Conservation (phyloP, 2,113 vertebrate species). For the Heterotis niloticus region DNA sequence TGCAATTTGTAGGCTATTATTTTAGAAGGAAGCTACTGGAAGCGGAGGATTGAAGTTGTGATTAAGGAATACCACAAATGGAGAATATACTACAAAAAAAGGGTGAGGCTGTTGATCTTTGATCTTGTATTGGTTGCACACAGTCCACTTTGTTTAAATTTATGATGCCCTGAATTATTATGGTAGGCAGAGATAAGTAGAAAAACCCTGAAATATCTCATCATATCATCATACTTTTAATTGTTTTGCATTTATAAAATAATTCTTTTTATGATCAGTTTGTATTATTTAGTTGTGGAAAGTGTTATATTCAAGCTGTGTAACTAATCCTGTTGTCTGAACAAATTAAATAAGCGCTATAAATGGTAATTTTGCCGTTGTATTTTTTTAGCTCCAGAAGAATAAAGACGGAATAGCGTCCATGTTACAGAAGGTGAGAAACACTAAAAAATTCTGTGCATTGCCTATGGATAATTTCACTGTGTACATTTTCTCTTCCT, state of each 20-base stretch:
- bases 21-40: conserved; percentile 97
- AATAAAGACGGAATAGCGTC: conserved; percentile 64
- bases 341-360: not conserved
- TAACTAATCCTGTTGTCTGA: not conserved
- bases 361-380: conserved; percentile 9
- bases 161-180: no score
- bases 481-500: no score
- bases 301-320: not conserved
- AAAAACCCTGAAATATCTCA: no score
- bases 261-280: not conserved
- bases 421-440: conserved; percentile 64
- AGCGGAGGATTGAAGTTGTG: conserved; percentile 90
- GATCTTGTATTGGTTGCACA: not conserved
- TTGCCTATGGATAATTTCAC: not conserved
- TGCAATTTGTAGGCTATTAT: conserved; percentile 76
- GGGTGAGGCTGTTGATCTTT: conserved; percentile 63
- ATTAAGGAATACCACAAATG: conserved; percentile 98
- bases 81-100: conserved; percentile 96
- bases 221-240: no score
- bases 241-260: no score
- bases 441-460: not conserved
- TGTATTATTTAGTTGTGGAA: not conserved
- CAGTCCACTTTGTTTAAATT: not conserved
- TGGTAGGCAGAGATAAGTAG: no score
- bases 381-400: conserved; percentile 61